These are phyloP conservation scores for Eonycteris spelaea DNA, from an alignment of 2,113 vertebrate species.

Conservation along the genomic window DNA sequence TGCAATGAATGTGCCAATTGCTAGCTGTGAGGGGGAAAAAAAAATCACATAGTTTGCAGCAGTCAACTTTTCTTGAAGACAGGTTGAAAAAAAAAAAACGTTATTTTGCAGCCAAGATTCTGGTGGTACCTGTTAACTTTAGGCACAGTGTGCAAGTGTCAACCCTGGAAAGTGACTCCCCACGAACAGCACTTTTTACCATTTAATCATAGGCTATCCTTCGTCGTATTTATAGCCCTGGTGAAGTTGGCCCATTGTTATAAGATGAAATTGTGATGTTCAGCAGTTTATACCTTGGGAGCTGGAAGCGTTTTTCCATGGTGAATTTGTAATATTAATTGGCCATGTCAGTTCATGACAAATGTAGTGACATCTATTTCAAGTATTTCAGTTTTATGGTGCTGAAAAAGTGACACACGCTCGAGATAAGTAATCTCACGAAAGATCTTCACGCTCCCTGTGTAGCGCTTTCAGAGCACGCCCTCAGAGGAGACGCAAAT, in stretches of 20 bases:
- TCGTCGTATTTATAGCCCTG: slow-evolving; percentile 65
- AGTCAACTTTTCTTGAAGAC: slow-evolving; percentile 4
- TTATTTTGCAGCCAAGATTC: background rate
- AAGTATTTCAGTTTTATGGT: slow-evolving; percentile 75
- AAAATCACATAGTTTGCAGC: background rate
- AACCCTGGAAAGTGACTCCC: slow-evolving; percentile 1
- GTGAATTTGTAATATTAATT: slow-evolving; percentile 81
- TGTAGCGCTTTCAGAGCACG: background rate
- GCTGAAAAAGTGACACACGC: slow-evolving; percentile 67
- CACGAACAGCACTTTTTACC: slow-evolving; percentile 20
- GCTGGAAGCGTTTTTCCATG: slow-evolving; percentile 74
- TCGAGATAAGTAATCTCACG: slow-evolving; percentile 67
- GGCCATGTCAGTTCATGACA: slow-evolving; percentile 77
- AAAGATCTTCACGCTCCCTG: slow-evolving; percentile 53
- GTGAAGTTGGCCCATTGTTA: slow-evolving; percentile 71
- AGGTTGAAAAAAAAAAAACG: background rate
- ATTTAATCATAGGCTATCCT: slow-evolving; percentile 44
- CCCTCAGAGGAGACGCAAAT: background rate
- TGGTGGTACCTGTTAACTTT: slow-evolving; percentile 42
- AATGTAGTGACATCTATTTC: slow-evolving; percentile 79
- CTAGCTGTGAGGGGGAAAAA: background rate
- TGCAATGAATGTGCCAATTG: background rate
- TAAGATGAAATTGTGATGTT: slow-evolving; percentile 71
- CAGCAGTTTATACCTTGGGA: slow-evolving; percentile 78
- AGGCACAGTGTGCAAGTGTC: slow-evolving; percentile 13